Evolutionary conservation across 23 tunicate genomes (phyloP).

Genomic region (Aplidium turbinatum): DNA sequence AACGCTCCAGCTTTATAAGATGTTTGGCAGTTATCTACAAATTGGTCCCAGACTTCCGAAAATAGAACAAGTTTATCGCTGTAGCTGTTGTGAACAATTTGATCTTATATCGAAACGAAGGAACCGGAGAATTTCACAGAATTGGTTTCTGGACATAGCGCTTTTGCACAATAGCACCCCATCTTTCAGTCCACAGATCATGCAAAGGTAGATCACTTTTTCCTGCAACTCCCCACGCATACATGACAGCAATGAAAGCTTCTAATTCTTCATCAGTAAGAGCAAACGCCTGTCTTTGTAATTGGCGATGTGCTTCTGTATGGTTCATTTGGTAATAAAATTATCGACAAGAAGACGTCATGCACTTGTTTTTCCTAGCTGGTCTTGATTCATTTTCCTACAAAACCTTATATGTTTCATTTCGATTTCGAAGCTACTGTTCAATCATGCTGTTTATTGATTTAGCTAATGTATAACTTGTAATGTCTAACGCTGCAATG

Average conservation of each 20-base stretch:
- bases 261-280: constrained; percentile 27
- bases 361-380: constrained; percentile 44
- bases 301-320: constrained; percentile 30
- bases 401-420: too few species aligned
- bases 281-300: constrained; percentile 28
- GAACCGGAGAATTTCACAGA: constrained; percentile 31
- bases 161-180: constrained; percentile 18
- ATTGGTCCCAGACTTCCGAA: constrained; percentile 25
- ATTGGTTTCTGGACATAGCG: constrained; percentile 27
- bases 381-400: too few species aligned
- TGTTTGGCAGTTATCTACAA: constrained; percentile 20
- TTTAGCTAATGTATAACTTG: too few species aligned
- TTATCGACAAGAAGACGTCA: constrained; percentile 39
- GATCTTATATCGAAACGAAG: constrained; percentile 36
- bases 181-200: constrained; percentile 31
- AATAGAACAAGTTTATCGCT: constrained; percentile 29
- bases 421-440: too few species aligned
- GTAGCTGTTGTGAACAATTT: constrained; percentile 32
- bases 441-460: too few species aligned
- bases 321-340: constrained; percentile 16
- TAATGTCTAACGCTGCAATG: too few species aligned
- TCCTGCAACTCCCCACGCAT: constrained; percentile 24
- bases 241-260: constrained; percentile 30
- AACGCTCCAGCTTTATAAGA: constrained; percentile 32
- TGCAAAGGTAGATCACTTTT: constrained; percentile 29